phyloP scores from a whole-genome alignment of 2,113 vertebrate species.

The Oncorhynchus clarkii region DNA sequence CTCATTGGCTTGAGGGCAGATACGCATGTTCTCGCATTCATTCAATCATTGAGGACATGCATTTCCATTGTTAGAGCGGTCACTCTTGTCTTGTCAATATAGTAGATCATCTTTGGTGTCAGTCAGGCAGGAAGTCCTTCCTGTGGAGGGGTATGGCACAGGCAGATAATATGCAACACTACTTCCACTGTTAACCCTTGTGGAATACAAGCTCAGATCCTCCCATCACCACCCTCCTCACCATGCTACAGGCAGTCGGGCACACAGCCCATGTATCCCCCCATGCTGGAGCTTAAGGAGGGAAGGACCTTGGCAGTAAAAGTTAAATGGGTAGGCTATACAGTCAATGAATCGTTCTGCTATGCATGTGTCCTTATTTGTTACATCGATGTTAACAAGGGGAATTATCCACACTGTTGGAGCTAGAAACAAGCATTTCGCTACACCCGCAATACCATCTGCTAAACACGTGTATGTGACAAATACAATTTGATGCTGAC shows the following conservation, averaged over 20 bases:
- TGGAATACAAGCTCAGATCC: not conserved
- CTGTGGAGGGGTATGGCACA: conserved; percentile 36
- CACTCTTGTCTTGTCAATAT: too few relatives aligned
- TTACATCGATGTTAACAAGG: not conserved
- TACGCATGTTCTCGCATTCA: too few relatives aligned
- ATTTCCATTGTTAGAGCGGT: too few relatives aligned
- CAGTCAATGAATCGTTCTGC: not conserved
- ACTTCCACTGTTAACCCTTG: not conserved
- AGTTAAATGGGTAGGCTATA: not conserved
- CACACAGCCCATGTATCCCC: not conserved
- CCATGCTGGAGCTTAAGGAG: not conserved
- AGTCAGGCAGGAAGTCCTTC: conserved; percentile 57
- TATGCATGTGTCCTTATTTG: not conserved
- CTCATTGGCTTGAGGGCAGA: too few relatives aligned
- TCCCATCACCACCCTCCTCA: not conserved
- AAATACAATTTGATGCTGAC: not conserved
- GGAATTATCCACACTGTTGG: not conserved
- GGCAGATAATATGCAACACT: not conserved
- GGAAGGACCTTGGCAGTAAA: not conserved
- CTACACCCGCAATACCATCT: too few relatives aligned
- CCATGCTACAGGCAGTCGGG: not conserved
- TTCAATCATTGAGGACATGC: too few relatives aligned
- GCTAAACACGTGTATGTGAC: too few relatives aligned
- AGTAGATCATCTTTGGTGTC: too few relatives aligned
- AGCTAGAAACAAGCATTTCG: too few relatives aligned